These are phyloP conservation scores for Pipistrellus pygmaeus DNA, from an alignment of 2,797 vertebrate genomes.

Conservation along the genomic window DNA sequence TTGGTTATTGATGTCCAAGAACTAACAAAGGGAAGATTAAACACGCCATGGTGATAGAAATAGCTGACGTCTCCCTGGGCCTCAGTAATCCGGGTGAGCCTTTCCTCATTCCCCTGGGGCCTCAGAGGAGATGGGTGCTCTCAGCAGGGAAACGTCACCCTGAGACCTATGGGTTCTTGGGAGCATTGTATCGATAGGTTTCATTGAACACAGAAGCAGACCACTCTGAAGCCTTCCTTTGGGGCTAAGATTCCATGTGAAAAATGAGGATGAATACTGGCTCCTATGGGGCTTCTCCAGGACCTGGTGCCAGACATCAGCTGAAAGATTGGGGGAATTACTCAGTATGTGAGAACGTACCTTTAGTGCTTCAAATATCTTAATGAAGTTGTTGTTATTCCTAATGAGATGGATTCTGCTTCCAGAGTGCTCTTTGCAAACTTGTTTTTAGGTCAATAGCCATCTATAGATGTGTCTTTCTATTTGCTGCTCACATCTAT, in stretches of 20 bases:
- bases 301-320: not conserved
- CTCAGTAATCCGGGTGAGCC: not conserved
- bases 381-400: not conserved
- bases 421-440: not conserved
- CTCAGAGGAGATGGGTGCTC: not conserved
- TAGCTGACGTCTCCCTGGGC: not conserved
- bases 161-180: not conserved
- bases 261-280: not conserved
- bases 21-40: not conserved
- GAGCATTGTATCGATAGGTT: not conserved
- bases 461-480: not conserved
- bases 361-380: too few species aligned
- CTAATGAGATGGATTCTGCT: not conserved
- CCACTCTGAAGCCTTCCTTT: not conserved
- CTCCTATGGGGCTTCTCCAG: not conserved
- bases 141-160: not conserved
- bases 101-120: not conserved
- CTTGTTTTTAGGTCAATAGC: not conserved
- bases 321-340: not conserved
- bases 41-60: not conserved
- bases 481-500: not conserved
- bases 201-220: not conserved
- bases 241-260: not conserved
- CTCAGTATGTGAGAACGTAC: fast-evolving
- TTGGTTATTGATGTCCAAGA: not conserved